Evolutionary conservation across 64 coral and sea anemone species (phyloP).

Genomic region (Actinia equina): DNA sequence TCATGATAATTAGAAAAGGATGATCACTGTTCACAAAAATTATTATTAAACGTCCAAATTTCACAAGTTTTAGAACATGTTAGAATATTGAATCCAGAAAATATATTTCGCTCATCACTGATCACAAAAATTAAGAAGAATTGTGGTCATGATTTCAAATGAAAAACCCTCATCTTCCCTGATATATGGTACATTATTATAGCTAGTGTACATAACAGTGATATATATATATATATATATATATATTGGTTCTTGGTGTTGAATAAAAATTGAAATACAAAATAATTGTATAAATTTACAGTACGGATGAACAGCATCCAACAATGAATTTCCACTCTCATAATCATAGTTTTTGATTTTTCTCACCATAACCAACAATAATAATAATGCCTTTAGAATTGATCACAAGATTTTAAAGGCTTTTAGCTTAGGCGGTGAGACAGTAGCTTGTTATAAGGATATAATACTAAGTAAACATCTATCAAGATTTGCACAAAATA

Average conservation of each 20-base stretch:
- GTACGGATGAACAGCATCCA: neutral
- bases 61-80: too few relatives aligned
- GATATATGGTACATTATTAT: neutral
- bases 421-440: neutral
- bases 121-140: too few relatives aligned
- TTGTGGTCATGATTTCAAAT: too few relatives aligned
- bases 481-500: neutral
- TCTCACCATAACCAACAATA: neutral
- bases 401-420: neutral
- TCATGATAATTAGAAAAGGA: too few relatives aligned
- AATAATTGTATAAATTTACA: neutral
- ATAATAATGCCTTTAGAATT: too few relatives aligned
- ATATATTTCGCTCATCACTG: too few relatives aligned
- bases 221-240: neutral
- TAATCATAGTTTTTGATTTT: neutral
- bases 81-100: too few relatives aligned
- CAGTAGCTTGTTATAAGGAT: neutral
- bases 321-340: neutral
- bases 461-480: neutral
- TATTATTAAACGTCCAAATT: too few relatives aligned
- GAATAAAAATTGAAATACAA: neutral
- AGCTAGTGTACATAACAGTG: neutral
- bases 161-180: too few relatives aligned
- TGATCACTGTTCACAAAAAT: too few relatives aligned
- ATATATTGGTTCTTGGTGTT: neutral